Percentiles rank a stretch among this genome's conserved stretches.
These are phyloP conservation scores for Perca fluviatilis DNA, from an alignment of 2,113 vertebrate genomes.

Conservation along the genomic window DNA sequence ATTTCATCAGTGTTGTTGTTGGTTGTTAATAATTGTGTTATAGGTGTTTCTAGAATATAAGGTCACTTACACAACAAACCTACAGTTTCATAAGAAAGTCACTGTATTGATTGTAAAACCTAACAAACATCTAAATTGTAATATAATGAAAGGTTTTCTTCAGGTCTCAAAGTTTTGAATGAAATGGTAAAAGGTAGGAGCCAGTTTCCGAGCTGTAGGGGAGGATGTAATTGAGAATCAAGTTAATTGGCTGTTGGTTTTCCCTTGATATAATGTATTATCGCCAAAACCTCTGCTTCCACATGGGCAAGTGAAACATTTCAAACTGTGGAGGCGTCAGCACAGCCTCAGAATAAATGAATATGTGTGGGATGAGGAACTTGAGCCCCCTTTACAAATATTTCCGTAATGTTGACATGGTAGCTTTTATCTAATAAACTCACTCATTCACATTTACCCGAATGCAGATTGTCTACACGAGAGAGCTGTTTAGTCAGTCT, in stretches of 20 bases:
- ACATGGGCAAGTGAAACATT: neutral
- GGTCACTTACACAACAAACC: neutral
- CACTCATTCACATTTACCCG: no score
- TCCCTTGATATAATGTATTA: neutral
- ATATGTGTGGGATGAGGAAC: neutral
- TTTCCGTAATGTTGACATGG: neutral
- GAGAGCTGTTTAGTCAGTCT: no score
- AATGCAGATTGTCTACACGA: no score
- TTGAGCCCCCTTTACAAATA: neutral
- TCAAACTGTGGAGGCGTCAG: neutral
- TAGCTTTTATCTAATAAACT: no score
- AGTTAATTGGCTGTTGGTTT: neutral
- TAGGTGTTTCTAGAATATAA: neutral
- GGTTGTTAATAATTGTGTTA: neutral
- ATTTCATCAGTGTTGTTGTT: neutral
- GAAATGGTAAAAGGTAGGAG: neutral
- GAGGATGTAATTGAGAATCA: neutral
- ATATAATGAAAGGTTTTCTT: constrained; percentile 7
- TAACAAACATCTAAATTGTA: neutral
- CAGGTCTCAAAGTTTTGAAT: neutral
- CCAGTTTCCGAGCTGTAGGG: neutral
- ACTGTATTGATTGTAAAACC: neutral
- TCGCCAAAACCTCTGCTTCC: neutral
- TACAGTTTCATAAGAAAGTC: neutral
- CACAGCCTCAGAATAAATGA: neutral